Evolutionary conservation across 64 coral and sea anemone genomes (phyloP).

Genomic region (Cladopsammia gracilis): DNA sequence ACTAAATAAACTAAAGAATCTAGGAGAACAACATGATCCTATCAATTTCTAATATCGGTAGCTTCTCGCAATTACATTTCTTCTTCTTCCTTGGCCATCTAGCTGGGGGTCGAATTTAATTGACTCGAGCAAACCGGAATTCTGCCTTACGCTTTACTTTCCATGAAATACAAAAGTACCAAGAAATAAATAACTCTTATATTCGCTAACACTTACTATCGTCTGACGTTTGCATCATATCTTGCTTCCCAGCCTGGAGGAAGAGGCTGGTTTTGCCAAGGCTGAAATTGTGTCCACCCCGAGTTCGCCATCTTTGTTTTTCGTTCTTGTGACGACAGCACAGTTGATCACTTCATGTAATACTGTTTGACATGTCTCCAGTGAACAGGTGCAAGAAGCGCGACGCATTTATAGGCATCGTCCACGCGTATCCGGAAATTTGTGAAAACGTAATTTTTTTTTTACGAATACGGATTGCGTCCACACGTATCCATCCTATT

Average conservation of each 20-base stretch:
- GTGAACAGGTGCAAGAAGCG: no score
- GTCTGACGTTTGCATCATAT: slow-evolving; percentile 80
- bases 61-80: no score
- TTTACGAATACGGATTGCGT: no score
- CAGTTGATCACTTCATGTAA: not conserved
- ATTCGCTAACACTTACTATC: slow-evolving; percentile 79
- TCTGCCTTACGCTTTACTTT: not conserved
- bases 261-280: slow-evolving; percentile 86
- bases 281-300: slow-evolving; percentile 83
- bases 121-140: not conserved
- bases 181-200: not conserved
- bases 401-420: no score
- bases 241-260: slow-evolving; percentile 94
- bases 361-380: not conserved
- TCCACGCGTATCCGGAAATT: no score
- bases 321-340: not conserved
- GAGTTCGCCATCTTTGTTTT: slow-evolving; percentile 86
- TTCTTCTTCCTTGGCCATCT: no score
- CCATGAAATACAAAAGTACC: not conserved
- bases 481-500: no score
- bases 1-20: no score
- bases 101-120: no score
- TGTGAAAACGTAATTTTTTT: no score
- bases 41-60: no score
- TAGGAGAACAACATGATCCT: no score